Percentiles rank a stretch among this genome's conserved stretches.
phyloP scores from a whole-genome alignment of 2,113 vertebrate genomes.

The Scartelaos histophorus region DNA sequence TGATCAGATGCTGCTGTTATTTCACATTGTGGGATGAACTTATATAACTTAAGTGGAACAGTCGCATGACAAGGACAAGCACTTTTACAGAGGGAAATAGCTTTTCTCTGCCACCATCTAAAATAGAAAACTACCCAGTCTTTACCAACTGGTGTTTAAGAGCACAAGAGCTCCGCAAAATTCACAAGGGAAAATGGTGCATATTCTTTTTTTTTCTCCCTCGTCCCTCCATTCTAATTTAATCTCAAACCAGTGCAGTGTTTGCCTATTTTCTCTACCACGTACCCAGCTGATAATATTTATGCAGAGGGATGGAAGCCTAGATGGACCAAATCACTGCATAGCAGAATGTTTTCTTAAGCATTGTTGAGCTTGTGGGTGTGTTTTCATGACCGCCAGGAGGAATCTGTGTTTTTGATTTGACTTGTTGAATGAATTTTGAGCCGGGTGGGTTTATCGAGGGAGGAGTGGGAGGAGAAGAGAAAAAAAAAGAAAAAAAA shows the following conservation, averaged over 20 bases:
- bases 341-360: constrained; percentile 22
- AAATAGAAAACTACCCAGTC: too few species aligned
- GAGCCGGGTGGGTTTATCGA: neutral
- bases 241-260: constrained; percentile 9
- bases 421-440: constrained; percentile 8
- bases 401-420: constrained; percentile 23
- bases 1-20: neutral
- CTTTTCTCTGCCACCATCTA: too few species aligned
- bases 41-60: too few species aligned
- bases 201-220: too few species aligned
- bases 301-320: constrained; percentile 14
- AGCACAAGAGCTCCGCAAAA: too few species aligned
- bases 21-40: neutral
- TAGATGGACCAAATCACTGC: constrained; percentile 5
- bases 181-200: too few species aligned
- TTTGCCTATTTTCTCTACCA: constrained; percentile 36
- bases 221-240: constrained; percentile 11
- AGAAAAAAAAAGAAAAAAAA: neutral
- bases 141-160: too few species aligned
- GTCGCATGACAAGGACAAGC: too few species aligned
- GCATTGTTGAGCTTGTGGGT: neutral
- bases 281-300: constrained; percentile 23
- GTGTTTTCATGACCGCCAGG: neutral
- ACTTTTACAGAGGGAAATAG: too few species aligned
- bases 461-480: neutral